Evolutionary conservation across 2,113 vertebrate genomes (phyloP).

Genomic region (Vidua chalybeata): DNA sequence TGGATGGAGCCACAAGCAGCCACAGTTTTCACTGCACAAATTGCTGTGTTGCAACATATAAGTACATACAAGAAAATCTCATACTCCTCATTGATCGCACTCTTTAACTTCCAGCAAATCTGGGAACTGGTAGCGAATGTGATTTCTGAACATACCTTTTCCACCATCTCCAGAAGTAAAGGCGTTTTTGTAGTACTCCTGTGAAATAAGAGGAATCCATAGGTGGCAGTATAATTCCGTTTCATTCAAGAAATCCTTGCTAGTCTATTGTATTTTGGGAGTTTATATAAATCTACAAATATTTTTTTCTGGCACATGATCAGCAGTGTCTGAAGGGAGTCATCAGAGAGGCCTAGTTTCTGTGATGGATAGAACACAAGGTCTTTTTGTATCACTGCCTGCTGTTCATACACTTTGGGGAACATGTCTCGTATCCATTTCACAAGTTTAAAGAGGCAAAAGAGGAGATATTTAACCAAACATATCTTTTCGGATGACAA

Average conservation of each 20-base stretch:
- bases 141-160: slow-evolving; percentile 76
- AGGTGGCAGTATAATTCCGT: slow-evolving; percentile 47
- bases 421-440: not conserved
- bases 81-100: not conserved
- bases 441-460: not conserved
- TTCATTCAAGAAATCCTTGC: not conserved
- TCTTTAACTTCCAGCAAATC: not conserved
- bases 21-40: not conserved
- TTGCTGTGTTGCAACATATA: not conserved
- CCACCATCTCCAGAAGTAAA: slow-evolving; percentile 95
- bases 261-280: not conserved
- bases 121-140: not conserved
- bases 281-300: not conserved
- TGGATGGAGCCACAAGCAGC: not conserved
- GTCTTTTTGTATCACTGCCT: not conserved
- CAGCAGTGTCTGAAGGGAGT: not conserved
- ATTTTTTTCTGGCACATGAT: not conserved
- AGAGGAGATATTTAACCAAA: not conserved
- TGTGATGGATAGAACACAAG: not conserved
- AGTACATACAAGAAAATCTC: not conserved
- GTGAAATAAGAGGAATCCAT: slow-evolving; percentile 34
- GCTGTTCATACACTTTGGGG: not conserved
- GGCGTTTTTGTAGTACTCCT: slow-evolving; percentile 91
- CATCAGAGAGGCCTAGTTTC: not conserved
- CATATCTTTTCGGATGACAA: not conserved